Percentiles rank a stretch among this genome's conserved stretches.
phyloP scores from a whole-genome alignment of 2,888 invertebrate genomes.

The Subacronicta megacephala region DNA sequence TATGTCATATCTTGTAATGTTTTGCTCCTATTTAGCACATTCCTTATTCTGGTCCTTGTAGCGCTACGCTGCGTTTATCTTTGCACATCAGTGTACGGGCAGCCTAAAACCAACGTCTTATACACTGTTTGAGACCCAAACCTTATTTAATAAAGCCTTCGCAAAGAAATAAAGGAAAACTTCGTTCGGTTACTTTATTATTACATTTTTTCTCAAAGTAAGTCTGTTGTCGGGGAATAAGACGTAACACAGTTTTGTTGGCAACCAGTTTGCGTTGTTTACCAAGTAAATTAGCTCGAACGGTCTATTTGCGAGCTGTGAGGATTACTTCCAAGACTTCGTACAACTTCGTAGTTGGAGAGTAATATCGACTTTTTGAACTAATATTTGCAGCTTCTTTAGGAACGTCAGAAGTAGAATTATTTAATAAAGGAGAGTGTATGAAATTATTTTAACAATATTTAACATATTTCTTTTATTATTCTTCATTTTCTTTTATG shows the following conservation, averaged over 20 bases:
- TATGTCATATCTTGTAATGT: no score
- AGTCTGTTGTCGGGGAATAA: constrained; percentile 41
- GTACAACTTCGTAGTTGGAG: constrained; percentile 15
- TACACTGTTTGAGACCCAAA: not conserved
- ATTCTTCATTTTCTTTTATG: no score
- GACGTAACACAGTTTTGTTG: constrained; percentile 42
- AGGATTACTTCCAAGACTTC: constrained; percentile 19
- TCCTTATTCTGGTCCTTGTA: no score
- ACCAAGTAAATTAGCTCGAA: constrained; percentile 44
- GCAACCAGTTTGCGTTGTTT: constrained; percentile 37
- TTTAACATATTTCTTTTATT: not conserved
- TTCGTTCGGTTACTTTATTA: constrained; percentile 35
- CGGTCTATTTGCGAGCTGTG: constrained; percentile 38
- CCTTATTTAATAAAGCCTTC: constrained; percentile 6
- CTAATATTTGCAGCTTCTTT: constrained; percentile 38
- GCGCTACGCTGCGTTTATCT: no score
- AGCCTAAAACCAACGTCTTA: not conserved
- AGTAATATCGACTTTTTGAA: constrained; percentile 17
- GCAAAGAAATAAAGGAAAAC: constrained; percentile 28
- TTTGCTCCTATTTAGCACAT: no score
- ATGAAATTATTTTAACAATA: not conserved
- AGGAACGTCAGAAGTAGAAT: constrained; percentile 10
- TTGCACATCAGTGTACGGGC: not conserved
- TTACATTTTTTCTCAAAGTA: constrained; percentile 47
- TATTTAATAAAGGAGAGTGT: constrained; percentile 18